Conservation (phyloP, 2,797 vertebrate species). For the Malacoraja senta region DNA sequence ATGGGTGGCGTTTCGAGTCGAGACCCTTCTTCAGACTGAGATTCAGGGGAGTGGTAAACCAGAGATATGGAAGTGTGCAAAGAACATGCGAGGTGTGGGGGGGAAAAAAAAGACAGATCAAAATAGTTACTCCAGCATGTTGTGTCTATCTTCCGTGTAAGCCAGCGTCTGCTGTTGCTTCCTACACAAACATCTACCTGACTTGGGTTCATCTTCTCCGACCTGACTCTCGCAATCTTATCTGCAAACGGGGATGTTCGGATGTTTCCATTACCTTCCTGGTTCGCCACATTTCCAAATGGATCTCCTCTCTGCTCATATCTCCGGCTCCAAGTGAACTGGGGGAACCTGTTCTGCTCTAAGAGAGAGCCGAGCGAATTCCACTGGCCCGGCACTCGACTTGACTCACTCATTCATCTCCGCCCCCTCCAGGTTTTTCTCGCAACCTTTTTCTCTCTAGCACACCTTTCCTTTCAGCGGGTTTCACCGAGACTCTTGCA, state of each 20-base stretch:
- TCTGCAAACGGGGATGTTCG: background rate
- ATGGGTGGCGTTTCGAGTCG: too few relatives aligned
- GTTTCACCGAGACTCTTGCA: too few relatives aligned
- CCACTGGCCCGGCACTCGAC: background rate
- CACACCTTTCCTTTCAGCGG: background rate
- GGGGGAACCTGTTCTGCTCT: background rate
- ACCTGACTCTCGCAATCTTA: background rate
- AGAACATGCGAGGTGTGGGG: too few relatives aligned
- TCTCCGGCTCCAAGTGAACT: background rate
- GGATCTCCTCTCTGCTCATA: background rate
- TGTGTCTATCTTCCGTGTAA: too few relatives aligned
- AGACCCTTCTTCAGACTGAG: too few relatives aligned
- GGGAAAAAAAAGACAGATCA: too few relatives aligned
- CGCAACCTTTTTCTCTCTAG: background rate
- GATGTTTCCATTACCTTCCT: background rate
- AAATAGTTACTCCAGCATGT: too few relatives aligned
- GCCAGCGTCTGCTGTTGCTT: too few relatives aligned
- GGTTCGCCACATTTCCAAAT: background rate
- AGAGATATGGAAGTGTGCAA: too few relatives aligned
- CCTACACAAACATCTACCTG: background rate
- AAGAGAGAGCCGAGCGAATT: background rate
- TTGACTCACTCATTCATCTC: background rate
- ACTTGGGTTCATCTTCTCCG: background rate
- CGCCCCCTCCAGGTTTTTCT: background rate
- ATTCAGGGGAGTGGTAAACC: too few relatives aligned